Base-by-base conservation (phyloP, 2,113 vertebrate genomes). In the Psephotus haematonotus region DNA sequence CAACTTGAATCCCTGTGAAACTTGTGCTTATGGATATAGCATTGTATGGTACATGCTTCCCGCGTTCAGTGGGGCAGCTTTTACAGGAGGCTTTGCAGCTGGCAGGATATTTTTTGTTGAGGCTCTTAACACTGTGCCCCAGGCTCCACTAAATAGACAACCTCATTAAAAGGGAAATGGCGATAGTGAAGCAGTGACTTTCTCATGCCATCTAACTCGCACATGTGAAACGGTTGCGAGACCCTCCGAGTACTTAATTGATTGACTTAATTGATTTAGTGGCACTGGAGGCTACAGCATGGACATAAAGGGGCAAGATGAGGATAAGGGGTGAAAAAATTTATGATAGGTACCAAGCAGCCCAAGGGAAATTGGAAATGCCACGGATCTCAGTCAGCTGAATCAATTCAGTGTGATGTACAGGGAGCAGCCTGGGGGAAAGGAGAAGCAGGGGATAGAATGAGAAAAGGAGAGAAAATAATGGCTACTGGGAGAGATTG, bases 251-350 rank as follows among this genome's bases (percentile, higher is more conserved):
- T 97, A 95, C 93, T 97, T 97, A 97, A 97, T 97, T 97, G 96
- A 97, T 97, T 96, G 93, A 70, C 93, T 96, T 97, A 97, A 97
- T 96, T 97, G 96, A 97, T 97, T 97, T 95, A 95, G 93, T 95
- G 93, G 94, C 89, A 97, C 96, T 96, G 86, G 95, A 96, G 96
- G 96, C 93, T 95, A 88, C 81, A 93, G 93, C 85, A 19, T 94
- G 91, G 91, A 95, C 94, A 94, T 94, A 92, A 90, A 94, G 94
- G 92, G 95, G 90, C 92, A 96, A 85, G 71, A 95, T 57, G 89
- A 95, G 89, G 84, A 96, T 96, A 95, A 95, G 93, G 89, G 91
- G 93, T 95, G 96, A 96, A 96, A 90, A 95, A 93, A 95, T 97
- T 97, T 97, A 97, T 97, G 96, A 94, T 94, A 94, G 92, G 95